Base-by-base conservation (phyloP, 1,140 invertebrate species). In the Lepidotrigona ventralis region DNA sequence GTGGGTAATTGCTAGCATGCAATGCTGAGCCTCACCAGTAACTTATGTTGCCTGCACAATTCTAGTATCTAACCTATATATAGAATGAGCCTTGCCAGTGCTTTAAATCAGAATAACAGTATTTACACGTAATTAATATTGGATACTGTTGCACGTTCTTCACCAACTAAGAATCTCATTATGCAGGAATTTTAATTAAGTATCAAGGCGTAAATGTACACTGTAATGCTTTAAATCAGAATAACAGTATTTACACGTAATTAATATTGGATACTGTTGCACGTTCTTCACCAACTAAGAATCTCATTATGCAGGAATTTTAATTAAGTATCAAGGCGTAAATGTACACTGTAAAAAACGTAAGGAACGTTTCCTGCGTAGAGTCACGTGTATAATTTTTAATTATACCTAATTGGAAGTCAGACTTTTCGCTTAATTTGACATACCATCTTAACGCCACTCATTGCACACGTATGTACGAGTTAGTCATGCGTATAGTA, bases 1-100 rank as follows among this genome's bases (percentile, higher is more conserved):
- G 88, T 89, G 39, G 6, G 26, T 73, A 60, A 70, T 46, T 74
- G 64, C 5, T 46, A 29, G 29, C 64, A 14, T 56, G 33, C 68
- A 29, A 63, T 53, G 53, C 58, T 72, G 53, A 68, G 26, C 17
- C 46, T 17, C 29, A 53, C 12, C n/a, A n/a, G 26, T 21, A 33
- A 2, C 29, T 29, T 14, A 6, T 19, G 23, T 21, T 39, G 17
- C 23, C n/a, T 12, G 33, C 39, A 26, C 39, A 63, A n/a, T 29
- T 58, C 64, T 12, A 21, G 54, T 39, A 11, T 60, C 12, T 60
- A 60, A 60, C 58, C 21, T 60, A 4, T 5, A 29, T 66, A 8
- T 60, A 12, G 9, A 29, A 21, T 54, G 19, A n/a, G 21, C 53
- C 14, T 29, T 21, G 33, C 11, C 11, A 68, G 12, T 68, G 33